A percentile compares a stretch with the other conserved stretches of the same genome.
Conservation (phyloP, 1,140 invertebrate genomes). For the Heliconius himera region DNA sequence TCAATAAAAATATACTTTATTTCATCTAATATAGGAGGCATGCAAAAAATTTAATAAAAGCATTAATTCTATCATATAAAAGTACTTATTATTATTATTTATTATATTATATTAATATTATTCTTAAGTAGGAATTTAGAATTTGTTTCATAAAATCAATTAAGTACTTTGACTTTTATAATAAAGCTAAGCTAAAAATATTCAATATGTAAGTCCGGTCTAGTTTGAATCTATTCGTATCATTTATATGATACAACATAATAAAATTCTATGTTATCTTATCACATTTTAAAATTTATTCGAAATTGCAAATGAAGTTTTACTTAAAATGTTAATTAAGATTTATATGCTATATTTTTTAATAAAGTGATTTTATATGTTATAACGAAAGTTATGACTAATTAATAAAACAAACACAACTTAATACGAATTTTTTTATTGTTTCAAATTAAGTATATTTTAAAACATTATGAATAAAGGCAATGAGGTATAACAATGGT, state of each 20-base stretch:
- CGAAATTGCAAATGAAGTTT: not conserved
- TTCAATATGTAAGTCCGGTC: not conserved
- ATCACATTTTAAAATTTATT: slow-evolving; percentile 8
- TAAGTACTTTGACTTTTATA: not conserved
- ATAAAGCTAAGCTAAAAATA: not conserved
- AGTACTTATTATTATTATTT: too few species aligned
- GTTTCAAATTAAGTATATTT: not conserved
- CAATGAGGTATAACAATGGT: not conserved
- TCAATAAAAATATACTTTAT: too few species aligned
- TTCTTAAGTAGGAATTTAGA: too few species aligned
- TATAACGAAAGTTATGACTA: not conserved
- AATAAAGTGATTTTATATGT: not conserved
- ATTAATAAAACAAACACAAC: slow-evolving; percentile 7
- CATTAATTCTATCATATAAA: too few species aligned
- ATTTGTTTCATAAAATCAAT: not conserved
- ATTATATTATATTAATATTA: too few species aligned
- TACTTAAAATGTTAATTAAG: slow-evolving; percentile 7
- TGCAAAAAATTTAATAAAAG: too few species aligned
- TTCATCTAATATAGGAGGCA: too few species aligned
- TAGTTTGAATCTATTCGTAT: not conserved
- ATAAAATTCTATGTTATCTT: not conserved
- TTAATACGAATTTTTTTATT: not conserved
- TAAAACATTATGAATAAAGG: not conserved
- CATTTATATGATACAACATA: slow-evolving; percentile 4
- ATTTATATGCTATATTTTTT: not conserved